Base-by-base conservation (phyloP, 2,797 vertebrate genomes). In the Holocentrus rufus region DNA sequence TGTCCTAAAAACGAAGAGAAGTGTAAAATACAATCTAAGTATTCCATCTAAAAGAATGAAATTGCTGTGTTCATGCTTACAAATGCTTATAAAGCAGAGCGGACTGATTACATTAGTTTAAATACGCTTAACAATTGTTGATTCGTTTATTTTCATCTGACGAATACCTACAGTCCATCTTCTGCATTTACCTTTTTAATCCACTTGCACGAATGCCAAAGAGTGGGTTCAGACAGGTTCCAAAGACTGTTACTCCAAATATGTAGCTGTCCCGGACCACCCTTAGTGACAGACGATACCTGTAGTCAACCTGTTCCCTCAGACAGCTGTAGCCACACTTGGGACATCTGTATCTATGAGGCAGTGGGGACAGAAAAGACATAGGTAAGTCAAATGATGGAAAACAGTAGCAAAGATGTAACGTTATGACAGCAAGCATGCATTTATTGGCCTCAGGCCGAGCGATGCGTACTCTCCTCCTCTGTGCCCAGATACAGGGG, bases 191-290 rank as follows among this genome's bases (percentile, higher is more conserved):
- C 97, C 94, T 96, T 76, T 95, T 93, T 64, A 99, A 91, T 70
- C 72, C 92, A 79, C 71, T 90, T 47, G 98, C 97, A 2, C 90
- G 87, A 72, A 95, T 81, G 56, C 98, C 98, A 91, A 99, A 99
- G 80, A 95, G 95, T 2, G 86, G 85, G 86, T 98, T 95, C 69
- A 99, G 91, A 80, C 95, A 95, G 77, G 91, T 93, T 81, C 98
- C 98, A 89, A 99, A 98, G 23, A 98, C 93, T 0, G 96, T 97
- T 52, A 98, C 86, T 57, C 89, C 88, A 93, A 95, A 95, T 67
- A 97, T 85, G 74, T 90, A 83, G 10, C 15, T 81, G 58, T 93
- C 92, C 77, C 94, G 93, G 69, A 92, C 84, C 72, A 95, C 93
- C 76, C 90, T 95, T 50, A 98, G 73, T 0, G 95, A 94, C 69